Conservation (phyloP, 2,797 vertebrate species). For the Acropternis orthonyx region DNA sequence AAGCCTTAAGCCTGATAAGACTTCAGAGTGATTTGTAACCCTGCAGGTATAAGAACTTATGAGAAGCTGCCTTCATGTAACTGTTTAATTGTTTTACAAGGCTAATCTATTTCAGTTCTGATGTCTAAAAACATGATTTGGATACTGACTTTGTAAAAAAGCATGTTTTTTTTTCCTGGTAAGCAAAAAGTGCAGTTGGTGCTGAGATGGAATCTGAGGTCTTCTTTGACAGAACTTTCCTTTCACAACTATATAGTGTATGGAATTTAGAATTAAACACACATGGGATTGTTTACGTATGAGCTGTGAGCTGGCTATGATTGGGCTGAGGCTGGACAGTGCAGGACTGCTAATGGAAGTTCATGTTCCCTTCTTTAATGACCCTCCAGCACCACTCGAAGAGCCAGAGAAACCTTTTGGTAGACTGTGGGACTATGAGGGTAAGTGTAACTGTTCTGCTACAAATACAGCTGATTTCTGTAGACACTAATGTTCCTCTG, state of each 20-base stretch:
- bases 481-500: not conserved
- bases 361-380: conserved; percentile 87
- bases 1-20: not conserved
- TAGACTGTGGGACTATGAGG: conserved; percentile 91
- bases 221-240: not conserved
- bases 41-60: not conserved
- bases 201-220: not conserved
- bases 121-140: not conserved
- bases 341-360: conserved; percentile 83
- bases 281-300: conserved; percentile 87
- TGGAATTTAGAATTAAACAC: conserved; percentile 82
- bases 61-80: not conserved
- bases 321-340: conserved; percentile 77
- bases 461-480: not conserved
- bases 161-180: not conserved
- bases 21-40: not conserved
- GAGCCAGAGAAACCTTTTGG: conserved; percentile 82
- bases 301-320: conserved; percentile 78
- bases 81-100: not conserved
- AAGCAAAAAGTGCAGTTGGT: not conserved
- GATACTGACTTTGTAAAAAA: not conserved
- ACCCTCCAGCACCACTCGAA: conserved; percentile 83
- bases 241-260: not conserved
- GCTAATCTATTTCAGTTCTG: not conserved
- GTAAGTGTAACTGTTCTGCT: conserved; percentile 68